Conservation (phyloP, 1,140 invertebrate species). For the Camponotus floridanus region DNA sequence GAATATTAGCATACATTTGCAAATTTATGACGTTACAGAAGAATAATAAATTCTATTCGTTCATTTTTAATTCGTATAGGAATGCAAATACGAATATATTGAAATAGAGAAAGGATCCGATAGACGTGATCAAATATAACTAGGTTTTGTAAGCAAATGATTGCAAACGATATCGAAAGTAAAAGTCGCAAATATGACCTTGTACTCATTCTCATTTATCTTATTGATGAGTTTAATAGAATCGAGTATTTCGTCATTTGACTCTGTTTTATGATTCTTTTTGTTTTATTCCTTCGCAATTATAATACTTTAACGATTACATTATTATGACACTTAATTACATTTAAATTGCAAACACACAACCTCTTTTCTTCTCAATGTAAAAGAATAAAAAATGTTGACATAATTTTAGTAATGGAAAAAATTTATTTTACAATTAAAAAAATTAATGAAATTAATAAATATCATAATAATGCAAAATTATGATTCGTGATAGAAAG, state of each 20-base stretch:
- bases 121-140: constrained; percentile 53
- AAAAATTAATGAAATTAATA: background rate
- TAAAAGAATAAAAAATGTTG: background rate
- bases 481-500: background rate
- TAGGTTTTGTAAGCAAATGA: constrained; percentile 57
- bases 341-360: background rate
- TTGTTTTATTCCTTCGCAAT: background rate
- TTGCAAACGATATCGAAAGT: constrained; percentile 80
- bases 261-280: constrained; percentile 51
- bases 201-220: constrained; percentile 79
- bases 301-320: background rate
- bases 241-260: constrained; percentile 79
- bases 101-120: constrained; percentile 43
- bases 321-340: background rate
- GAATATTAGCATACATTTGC: background rate
- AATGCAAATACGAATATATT: background rate
- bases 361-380: background rate
- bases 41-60: background rate
- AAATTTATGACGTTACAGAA: background rate
- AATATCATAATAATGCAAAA: background rate
- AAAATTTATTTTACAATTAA: background rate
- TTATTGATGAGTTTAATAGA: constrained; percentile 66
- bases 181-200: constrained; percentile 82
- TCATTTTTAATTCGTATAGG: background rate
- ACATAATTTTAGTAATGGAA: background rate